Evolutionary conservation across 2,797 vertebrate species (phyloP), one percentile per base, ranked within the genome.

Genomic region (Choloepus didactylus): DNA sequence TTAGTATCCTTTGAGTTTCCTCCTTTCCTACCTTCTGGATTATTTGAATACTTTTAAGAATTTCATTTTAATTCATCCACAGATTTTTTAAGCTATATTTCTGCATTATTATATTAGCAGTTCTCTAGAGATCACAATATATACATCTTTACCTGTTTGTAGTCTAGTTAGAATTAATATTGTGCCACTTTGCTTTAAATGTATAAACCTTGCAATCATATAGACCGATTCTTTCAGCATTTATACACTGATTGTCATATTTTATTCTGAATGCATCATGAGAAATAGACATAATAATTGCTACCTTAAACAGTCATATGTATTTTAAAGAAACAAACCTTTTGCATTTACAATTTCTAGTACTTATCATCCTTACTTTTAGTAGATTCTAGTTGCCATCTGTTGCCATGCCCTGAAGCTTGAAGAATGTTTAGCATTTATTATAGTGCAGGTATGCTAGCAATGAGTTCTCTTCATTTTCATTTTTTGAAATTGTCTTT

Each of bases 221-320:
- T 46, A 49, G 67, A 35, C 60, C 31, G 31, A 27, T 31, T 80
- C 27, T 29, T 38, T 51, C 31, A 76, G 14, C 38, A 69, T 38
- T 67, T 75, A 56, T 67, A 6, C n/a, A 75, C 23, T 77, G 35
- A 25, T 54, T 82, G 31, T 89, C 46, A 75, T 73, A 27, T 46
- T 84, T 67, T 60, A 73, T 21, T 44, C 21, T 49, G 1, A 2
- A 10, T 83, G 41, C 2, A 70, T 83, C 29, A 87, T 49, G 54
- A 84, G 64, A 94, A 51, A n/a, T 91, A 10, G 21, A 5, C 89
- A 51, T 89, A 73, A 56, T 16, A 23, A 35, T 79, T 95, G 64
- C 9, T 59, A 3, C 2, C 31, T 89, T 29, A 59, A 1, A 72
- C 19, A 21, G 14, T 73, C 10, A 35, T 56, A 35, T 21, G 1